Evolutionary conservation across 2,888 invertebrate genomes (phyloP).

Genomic region (Synanthedon vespiformis): DNA sequence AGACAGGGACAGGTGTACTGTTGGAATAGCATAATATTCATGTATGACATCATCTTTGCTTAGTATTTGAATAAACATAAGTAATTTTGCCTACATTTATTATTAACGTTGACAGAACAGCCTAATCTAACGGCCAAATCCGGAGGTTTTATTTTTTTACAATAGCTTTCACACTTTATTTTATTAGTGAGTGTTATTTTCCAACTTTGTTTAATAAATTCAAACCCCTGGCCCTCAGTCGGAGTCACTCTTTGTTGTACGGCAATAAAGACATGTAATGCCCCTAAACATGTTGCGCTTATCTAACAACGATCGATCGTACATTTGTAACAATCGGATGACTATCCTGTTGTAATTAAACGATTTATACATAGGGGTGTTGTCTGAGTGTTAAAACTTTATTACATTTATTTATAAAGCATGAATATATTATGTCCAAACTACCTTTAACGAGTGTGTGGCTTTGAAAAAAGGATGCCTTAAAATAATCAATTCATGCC

Average conservation of each 20-base stretch:
- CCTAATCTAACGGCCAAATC: no score
- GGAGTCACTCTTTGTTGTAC: slow-evolving; percentile 24
- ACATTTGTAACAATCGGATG: slow-evolving; percentile 27
- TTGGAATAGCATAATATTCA: slow-evolving; percentile 7
- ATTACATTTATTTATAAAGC: no score
- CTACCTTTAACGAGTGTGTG: no score
- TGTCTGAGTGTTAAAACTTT: slow-evolving; percentile 11
- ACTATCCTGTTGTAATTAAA: slow-evolving; percentile 44
- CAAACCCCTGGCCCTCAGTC: slow-evolving; percentile 18
- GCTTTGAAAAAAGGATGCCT: no score
- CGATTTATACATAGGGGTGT: slow-evolving; percentile 27
- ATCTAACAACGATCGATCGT: slow-evolving; percentile 42
- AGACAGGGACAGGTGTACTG: slow-evolving; percentile 32
- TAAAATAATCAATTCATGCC: no score
- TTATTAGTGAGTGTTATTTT: neutral
- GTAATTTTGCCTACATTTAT: no score
- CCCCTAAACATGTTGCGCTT: slow-evolving; percentile 41
- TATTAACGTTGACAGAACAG: no score
- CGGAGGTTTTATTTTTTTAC: no score
- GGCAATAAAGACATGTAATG: slow-evolving; percentile 45
- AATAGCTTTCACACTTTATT: neutral
- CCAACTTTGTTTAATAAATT: neutral
- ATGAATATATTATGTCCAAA: no score
- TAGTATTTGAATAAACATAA: no score
- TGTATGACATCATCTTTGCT: no score